Evolutionary conservation across 1,140 invertebrate genomes (phyloP).

Genomic region (Danaus melanippus): DNA sequence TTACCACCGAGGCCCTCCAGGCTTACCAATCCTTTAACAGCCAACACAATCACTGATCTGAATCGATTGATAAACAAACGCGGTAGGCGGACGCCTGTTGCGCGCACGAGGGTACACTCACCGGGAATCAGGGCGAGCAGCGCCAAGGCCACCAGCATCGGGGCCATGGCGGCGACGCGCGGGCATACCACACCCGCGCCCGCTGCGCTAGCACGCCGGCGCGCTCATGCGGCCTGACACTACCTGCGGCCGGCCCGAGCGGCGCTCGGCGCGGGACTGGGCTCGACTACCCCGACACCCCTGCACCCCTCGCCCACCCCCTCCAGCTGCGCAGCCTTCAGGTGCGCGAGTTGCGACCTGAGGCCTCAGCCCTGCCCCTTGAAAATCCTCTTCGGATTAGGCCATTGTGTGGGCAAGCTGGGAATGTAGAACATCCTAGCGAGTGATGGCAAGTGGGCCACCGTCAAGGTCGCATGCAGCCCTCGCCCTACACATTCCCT

Average conservation of each 20-base stretch:
- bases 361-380: conserved; percentile 54
- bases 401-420: conserved; percentile 20
- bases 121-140: conserved; percentile 58
- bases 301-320: conserved; percentile 19
- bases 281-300: conserved; percentile 30
- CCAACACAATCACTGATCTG: conserved; percentile 41
- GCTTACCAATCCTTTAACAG: conserved; percentile 9
- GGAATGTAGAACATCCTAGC: conserved; percentile 23
- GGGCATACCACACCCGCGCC: conserved; percentile 68
- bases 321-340: conserved; percentile 47
- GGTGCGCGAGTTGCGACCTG: conserved; percentile 51
- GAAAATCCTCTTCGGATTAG: conserved; percentile 39
- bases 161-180: conserved; percentile 60
- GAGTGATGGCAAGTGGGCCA: conserved; percentile 36
- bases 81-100: conserved; percentile 52
- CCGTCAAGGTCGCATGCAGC: conserved; percentile 53
- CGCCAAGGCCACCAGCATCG: conserved; percentile 53
- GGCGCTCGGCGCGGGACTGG: conserved; percentile 62
- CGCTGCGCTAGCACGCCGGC: conserved; percentile 63
- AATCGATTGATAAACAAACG: conserved; percentile 64
- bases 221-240: conserved; percentile 57
- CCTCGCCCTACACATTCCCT: conserved; percentile 28
- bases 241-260: conserved; percentile 52
- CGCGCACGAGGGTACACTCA: conserved; percentile 44
- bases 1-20: conserved; percentile 19